Evolutionary conservation across 2,797 vertebrate species (phyloP).

Genomic region (Bovichtus diacanthus): DNA sequence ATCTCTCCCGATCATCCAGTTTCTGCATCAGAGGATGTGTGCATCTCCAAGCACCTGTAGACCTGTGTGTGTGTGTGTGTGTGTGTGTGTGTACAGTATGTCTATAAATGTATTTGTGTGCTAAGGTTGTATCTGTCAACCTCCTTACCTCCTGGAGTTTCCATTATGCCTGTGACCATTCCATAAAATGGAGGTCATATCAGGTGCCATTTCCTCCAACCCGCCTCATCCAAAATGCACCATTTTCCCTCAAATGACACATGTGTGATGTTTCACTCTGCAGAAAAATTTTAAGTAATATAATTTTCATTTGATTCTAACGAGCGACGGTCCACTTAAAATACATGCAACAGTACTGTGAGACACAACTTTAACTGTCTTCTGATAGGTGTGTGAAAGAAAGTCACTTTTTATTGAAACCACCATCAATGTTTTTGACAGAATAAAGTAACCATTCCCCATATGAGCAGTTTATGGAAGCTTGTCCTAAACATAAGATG

Average conservation of each 20-base stretch:
- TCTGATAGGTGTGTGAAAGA: no score
- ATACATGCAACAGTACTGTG: no score
- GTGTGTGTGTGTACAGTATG: neutral
- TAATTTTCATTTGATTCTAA: neutral
- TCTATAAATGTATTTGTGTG: slow-evolving; percentile 14
- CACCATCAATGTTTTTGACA: neutral
- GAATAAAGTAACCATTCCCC: neutral
- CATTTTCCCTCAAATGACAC: slow-evolving; percentile 78
- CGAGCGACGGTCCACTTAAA: neutral
- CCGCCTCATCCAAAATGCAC: slow-evolving; percentile 80
- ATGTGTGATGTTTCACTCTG: slow-evolving; percentile 48
- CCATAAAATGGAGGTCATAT: slow-evolving; percentile 84
- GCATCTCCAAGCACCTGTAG: slow-evolving; percentile 25
- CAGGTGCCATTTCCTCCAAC: slow-evolving; percentile 77
- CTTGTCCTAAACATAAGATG: neutral
- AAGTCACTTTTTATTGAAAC: no score
- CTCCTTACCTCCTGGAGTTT: slow-evolving; percentile 83
- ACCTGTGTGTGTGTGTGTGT: slow-evolving; percentile 8
- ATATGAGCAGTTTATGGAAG: neutral
- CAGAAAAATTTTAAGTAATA: neutral
- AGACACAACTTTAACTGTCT: no score
- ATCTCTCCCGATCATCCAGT: neutral
- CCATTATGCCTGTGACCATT: slow-evolving; percentile 82
- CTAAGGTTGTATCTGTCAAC: slow-evolving; percentile 52
- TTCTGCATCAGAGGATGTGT: neutral